These are phyloP conservation scores for Drosophila formosana DNA, from an alignment of 2,888 invertebrate species.

Conservation along the genomic window DNA sequence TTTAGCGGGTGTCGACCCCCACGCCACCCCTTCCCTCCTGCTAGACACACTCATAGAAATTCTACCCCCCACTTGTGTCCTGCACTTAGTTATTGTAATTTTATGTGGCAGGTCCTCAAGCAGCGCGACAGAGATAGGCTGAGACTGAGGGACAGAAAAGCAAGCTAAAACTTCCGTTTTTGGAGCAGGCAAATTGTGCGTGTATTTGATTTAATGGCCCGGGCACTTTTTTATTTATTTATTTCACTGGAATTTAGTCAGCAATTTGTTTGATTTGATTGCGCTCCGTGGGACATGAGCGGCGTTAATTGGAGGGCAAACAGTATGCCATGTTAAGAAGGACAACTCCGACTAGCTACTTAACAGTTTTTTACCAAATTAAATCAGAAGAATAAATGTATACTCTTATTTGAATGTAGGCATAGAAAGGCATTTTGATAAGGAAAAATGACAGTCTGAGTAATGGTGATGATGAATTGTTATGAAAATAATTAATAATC, in stretches of 20 bases:
- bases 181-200: constrained; percentile 54
- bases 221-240: constrained; percentile 67
- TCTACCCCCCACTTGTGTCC: constrained; percentile 7
- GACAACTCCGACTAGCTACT: not conserved
- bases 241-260: constrained; percentile 72
- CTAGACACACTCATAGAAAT: not conserved
- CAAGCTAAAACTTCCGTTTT: constrained; percentile 14
- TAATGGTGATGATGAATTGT: no score
- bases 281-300: constrained; percentile 34
- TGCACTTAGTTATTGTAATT: constrained; percentile 75
- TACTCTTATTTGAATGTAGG: no score
- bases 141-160: not conserved
- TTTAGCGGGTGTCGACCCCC: constrained; percentile 50
- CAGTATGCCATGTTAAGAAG: constrained; percentile 4
- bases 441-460: no score
- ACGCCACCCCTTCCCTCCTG: not conserved
- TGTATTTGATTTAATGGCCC: constrained; percentile 69
- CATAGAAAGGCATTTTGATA: no score
- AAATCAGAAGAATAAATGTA: not conserved
- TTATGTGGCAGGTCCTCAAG: constrained; percentile 6
- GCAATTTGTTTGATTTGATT: constrained; percentile 79
- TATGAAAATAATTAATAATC: no score
- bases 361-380: not conserved
- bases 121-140: constrained; percentile 7
- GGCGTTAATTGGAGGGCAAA: constrained; percentile 49